Base-by-base conservation (phyloP, 2,797 vertebrate species). In the Etheostoma nigrum region DNA sequence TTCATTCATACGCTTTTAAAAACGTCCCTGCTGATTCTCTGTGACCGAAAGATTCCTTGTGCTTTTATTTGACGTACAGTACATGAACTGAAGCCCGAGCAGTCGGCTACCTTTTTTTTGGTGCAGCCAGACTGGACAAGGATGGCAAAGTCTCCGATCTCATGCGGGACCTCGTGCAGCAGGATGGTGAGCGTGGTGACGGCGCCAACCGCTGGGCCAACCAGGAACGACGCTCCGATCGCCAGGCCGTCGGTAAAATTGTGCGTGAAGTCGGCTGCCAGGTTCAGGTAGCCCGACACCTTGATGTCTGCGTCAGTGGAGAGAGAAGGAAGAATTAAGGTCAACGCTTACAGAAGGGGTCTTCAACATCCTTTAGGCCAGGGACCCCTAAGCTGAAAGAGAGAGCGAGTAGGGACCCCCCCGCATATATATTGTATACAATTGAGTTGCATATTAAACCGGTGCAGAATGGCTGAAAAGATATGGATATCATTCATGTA, bases 81-180 rank as follows among this genome's bases (percentile, higher is more conserved):
- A 4, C 4, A 15, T 44, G 14, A 30, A 53, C 6, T 19, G 6
- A 19, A 30, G 72, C 13, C 14, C 0, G 3, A 23, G 16, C 2
- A 2, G 7, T 15, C 2, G 0, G 9, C 6, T 86, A 96, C 97
- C 96, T 98, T 96, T 60, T 76, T 95, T 87, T 98, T 97, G 83
- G 96, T 97, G 94, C 97, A 98, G 61, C 97, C 97, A 0, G 97
- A 97, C 88, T 98, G 97, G 23, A 98, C 94, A 0, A 98, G 95
- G 89, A 98, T 98, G 88, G 97, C 97, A 4, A 98, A 97, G 88
- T 98, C 97, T 18, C 97, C 97, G 0, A 98, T 96, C 93, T 98
- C 97, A 12, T 98, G 97, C 0, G 97, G 97, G 40, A 98, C 96
- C 86, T 98, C 97, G 1, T 98, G 97, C 47, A 98, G 94, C 71